Conservation (phyloP, 2,797 vertebrate genomes). For the Chiloscyllium punctatum region DNA sequence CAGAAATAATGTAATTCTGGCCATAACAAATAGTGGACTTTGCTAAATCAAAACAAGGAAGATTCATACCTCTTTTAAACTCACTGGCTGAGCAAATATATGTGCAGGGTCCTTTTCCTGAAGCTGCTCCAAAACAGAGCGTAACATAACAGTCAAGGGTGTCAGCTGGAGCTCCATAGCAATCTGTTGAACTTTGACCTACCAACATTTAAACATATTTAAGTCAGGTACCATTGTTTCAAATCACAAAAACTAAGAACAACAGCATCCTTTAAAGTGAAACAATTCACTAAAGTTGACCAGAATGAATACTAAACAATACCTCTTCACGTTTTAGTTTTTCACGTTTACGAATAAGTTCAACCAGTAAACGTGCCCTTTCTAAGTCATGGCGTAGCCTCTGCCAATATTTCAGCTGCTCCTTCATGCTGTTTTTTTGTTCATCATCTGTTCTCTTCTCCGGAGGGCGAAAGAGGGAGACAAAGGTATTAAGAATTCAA, state of each 20-base stretch:
- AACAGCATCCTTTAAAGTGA: neutral
- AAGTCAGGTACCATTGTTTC: neutral
- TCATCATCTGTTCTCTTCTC: constrained; percentile 80
- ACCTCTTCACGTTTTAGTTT: constrained; percentile 98
- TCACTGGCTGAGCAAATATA: constrained; percentile 89
- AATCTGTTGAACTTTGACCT: constrained; percentile 88
- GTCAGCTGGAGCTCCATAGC: constrained; percentile 85
- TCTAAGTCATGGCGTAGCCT: constrained; percentile 89
- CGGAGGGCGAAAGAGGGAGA: constrained; percentile 32
- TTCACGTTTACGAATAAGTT: constrained; percentile 91
- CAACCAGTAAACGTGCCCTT: constrained; percentile 81
- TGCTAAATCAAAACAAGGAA: neutral
- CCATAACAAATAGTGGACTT: neutral
- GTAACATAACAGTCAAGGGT: constrained; percentile 81
- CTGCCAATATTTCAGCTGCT: constrained; percentile 93
- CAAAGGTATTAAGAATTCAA: neutral
- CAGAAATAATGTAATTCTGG: neutral
- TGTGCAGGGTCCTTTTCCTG: constrained; percentile 86
- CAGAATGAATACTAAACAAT: constrained; percentile 35
- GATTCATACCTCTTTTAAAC: constrained; percentile 74
- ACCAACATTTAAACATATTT: constrained; percentile 35
- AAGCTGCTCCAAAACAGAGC: constrained; percentile 81
- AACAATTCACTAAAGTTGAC: neutral
- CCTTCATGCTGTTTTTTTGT: constrained; percentile 82
- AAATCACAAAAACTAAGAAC: neutral